These are phyloP conservation scores for Circaetus gallicus DNA, from an alignment of 2,113 vertebrate species.

Conservation along the genomic window DNA sequence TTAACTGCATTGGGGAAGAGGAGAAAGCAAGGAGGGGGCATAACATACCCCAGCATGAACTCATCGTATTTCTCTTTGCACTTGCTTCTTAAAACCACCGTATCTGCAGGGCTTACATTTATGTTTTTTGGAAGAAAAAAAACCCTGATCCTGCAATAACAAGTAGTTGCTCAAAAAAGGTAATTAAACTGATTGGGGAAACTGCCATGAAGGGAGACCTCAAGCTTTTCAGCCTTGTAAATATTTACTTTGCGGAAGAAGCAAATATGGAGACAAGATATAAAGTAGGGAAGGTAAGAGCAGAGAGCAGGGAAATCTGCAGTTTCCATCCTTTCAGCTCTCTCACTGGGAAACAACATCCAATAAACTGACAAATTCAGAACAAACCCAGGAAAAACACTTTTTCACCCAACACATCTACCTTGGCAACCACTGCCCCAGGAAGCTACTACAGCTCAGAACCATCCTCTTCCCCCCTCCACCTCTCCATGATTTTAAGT, in stretches of 20 bases:
- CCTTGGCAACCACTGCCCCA: not conserved
- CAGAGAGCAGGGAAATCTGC: not conserved
- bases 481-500: not conserved
- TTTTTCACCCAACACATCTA: not conserved
- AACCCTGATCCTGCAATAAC: not conserved
- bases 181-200: not conserved
- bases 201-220: not conserved
- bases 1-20: not conserved
- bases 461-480: not conserved
- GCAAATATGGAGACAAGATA: not conserved
- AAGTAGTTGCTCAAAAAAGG: not conserved
- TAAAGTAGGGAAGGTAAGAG: not conserved
- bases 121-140: accelerated
- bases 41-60: not conserved
- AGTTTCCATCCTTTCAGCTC: not conserved
- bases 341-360: accelerated
- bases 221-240: not conserved
- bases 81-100: not conserved
- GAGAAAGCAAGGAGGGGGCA: not conserved
- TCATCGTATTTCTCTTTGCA: not conserved
- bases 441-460: not conserved
- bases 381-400: not conserved
- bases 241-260: not conserved
- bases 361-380: not conserved
- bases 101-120: not conserved